Conservation (phyloP, 2,888 invertebrate genomes). For the Aphodius granarius region DNA sequence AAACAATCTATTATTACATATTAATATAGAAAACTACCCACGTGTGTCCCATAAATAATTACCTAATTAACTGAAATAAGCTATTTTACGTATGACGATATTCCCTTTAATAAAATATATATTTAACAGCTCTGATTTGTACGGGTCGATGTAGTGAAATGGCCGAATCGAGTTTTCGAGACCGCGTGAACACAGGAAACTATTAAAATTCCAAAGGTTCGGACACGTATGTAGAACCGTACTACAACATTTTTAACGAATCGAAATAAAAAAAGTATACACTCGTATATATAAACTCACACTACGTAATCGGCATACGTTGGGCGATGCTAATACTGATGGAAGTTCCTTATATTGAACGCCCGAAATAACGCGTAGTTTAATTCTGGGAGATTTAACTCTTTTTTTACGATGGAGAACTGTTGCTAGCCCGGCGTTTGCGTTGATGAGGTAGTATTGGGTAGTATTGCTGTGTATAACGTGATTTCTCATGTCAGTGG, state of each 20-base stretch:
- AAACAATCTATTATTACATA: too few relatives aligned
- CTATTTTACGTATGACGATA: background rate
- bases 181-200: slow-evolving; percentile 8
- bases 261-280: background rate
- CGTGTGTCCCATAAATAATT: too few relatives aligned
- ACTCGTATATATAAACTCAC: background rate
- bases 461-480: background rate
- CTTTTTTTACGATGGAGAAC: background rate
- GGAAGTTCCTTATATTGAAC: background rate
- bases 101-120: background rate
- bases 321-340: background rate
- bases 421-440: background rate
- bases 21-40: too few relatives aligned
- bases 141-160: background rate
- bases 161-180: background rate
- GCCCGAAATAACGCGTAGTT: background rate
- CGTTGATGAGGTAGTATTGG: too few relatives aligned
- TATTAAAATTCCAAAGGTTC: background rate
- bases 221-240: background rate
- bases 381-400: background rate
- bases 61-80: slow-evolving; percentile 8
- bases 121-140: background rate
- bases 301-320: background rate
- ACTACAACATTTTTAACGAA: background rate
- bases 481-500: too few relatives aligned